Base-by-base conservation (phyloP, 2,888 invertebrate genomes). In the Cantharis lateralis region DNA sequence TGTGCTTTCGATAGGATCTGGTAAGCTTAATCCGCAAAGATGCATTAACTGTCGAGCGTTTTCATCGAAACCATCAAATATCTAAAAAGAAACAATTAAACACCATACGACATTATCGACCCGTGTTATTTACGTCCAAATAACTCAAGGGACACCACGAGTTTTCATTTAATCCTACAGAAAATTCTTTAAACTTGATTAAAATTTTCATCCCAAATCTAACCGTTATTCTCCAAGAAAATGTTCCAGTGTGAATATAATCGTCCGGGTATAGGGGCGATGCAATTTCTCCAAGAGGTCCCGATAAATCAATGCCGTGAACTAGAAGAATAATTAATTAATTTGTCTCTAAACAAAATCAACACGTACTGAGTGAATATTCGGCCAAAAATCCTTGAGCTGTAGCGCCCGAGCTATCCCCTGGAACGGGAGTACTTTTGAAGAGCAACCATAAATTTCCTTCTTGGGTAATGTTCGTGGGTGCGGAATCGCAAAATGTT, bases 31-130 rank as follows among this genome's bases (percentile, higher is more conserved):
- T 0, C 93, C 93, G 86, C 94, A 94, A 15, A 89, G 85, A 72
- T 89, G 87, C 61, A 90, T 86, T 71, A 95, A 82, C 66, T 89
- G 66, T 0, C 92, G 89, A 0, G 93, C 93, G 10, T 91, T 90
- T 5, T 90, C 89, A 82, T 95, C 92, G 80, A 91, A 92, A 0
- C 97, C 97, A 87, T 97, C 95, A 84, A 92, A 95, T 74, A 96
- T 87, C 91, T 92, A 80, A 10, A 68, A 69, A 24, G 11, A 63
- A 62, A 10, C 1, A 1, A 16, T 9, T 15, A 0, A 0, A 15
- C 2, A 15, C 3, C 15, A 62, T 15, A 9, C 10, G 2, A 62
- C 15, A 1, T 62, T 3, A 7, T 62, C 15, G n/a, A 15, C 24
- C 24, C 1, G 24, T 4, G 9, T 28, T 28, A 28, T 28, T 26